Base-by-base conservation (phyloP, 2,888 invertebrate genomes). In the Oxytorus armatus region DNA sequence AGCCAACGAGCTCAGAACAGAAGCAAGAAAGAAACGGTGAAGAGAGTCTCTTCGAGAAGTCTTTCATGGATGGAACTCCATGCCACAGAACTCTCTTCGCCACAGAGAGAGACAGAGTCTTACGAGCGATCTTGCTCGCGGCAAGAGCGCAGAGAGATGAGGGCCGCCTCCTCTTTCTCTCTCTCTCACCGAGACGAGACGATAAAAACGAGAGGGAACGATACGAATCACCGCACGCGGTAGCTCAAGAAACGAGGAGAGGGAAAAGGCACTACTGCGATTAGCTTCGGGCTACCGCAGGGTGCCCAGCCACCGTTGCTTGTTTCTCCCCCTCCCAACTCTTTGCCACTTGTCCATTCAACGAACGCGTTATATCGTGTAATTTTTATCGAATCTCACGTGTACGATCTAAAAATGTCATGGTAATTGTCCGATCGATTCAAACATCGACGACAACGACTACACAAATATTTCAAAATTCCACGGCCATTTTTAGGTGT, bases 331-430 rank as follows among this genome's bases (percentile, higher is more conserved):
- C 44, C n/a, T n/a, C 23, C 49, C 68, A 36, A 23, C 80, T 39
- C 23, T 53, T 36, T 55, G 10, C 29, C 47, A 47, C 65, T 63
- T n/a, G 33, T 53, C 68, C 57, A 29, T 39, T 8, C 63, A 44
- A 70, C 57, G 63, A n/a, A n/a, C 82, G 77, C 83, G 78, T 86
- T 88, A 82, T 85, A 86, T 88, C 86, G 72, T 88, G 83, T 85
- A 88, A 88, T 89, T 89, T 89, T 89, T 87, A 86, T 88, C 89
- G 85, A 87, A 89, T 89, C 88, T 88, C 84, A n/a, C 39, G 78
- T 86, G 86, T 88, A 86, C 85, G 88, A 89, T 89, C 90, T 85
- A 82, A 77, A 85, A 86, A 83, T 85, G 82, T 83, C 84, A 84
- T 81, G 85, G 80, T 84, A 80, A 83, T 83, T 76, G 72, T 68